These are phyloP conservation scores for Colletes collaris DNA, from an alignment of 2,888 invertebrate genomes.

Conservation along the genomic window DNA sequence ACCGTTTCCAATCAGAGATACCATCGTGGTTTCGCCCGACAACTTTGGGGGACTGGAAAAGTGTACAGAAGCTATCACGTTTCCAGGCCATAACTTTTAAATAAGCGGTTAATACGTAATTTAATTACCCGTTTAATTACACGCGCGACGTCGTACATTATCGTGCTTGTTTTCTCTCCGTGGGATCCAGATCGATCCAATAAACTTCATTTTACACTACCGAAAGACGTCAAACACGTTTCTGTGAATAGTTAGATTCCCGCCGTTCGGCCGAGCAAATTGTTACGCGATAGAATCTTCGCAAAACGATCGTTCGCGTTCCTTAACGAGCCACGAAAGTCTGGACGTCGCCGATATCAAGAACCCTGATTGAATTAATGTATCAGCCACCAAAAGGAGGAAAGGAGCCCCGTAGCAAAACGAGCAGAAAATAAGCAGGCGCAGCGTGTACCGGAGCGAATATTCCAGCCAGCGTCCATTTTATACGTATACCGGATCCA, in stretches of 20 bases:
- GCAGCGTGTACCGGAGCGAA: conserved; percentile 15
- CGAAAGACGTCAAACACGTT: neutral
- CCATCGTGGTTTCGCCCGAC: neutral
- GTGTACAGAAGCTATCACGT: no score
- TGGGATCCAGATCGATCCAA: no score
- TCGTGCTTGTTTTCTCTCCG: no score
- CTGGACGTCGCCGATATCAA: conserved; percentile 15
- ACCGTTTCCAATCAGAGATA: conserved; percentile 18
- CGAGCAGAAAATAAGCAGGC: conserved; percentile 14
- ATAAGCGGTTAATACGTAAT: no score
- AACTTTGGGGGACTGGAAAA: no score
- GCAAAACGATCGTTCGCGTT: conserved; percentile 27
- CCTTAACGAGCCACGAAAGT: conserved; percentile 41
- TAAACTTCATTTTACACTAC: no score
- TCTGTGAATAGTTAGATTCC: conserved; percentile 25
- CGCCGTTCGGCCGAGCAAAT: conserved; percentile 37
- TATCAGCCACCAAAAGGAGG: conserved; percentile 11
- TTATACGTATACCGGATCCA: conserved; percentile 51
- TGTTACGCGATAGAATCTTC: conserved; percentile 44
- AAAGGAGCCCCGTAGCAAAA: conserved; percentile 1
- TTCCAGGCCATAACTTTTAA: no score
- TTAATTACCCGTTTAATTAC: no score
- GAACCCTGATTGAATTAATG: conserved; percentile 47
- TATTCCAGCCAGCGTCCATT: conserved; percentile 37
- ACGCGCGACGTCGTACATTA: no score